Base-by-base conservation (phyloP, 2,797 vertebrate species). In the Lophius americanus region DNA sequence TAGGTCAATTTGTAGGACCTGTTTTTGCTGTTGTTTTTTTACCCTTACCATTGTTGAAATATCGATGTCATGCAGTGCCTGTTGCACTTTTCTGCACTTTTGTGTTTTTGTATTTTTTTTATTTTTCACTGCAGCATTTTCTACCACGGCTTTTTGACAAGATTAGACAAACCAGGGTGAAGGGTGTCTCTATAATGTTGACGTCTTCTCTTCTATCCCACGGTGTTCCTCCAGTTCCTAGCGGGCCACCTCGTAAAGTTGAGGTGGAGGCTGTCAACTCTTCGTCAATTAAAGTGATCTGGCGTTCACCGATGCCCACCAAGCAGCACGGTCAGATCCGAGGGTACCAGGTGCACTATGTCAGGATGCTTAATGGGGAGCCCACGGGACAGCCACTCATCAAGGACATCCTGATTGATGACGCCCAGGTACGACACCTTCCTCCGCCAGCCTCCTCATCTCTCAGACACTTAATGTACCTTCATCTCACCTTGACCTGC, bases 181-280 rank as follows among this genome's bases (percentile, higher is more conserved):
- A 72, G 79, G 72, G 82, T 87, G 95, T 92, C 88, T 90, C 94
- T 95, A 93, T 96, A 95, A 96, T 96, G 88, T 91, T 94, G 92
- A 95, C 92, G 84, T 86, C 94, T 92, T 94, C 91, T 95, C 88
- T 97, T 97, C 94, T 98, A 95, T 98, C 94, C 96, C 91, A 96
- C 97, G 96, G 93, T 98, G 94, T 98, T 96, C 95, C 96, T 97
- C 96, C 97, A 99, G 98, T 99, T 96, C 98, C 98, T 95, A 99
- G 98, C 84, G 98, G 98, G 95, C 98, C 98, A 92, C 98, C 98
- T 98, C 98, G 98, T 90, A 99, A 99, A 98, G 97, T 99, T 91
- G 98, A 99, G 97, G 98, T 98, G 85, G 97, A 99, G 95, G 96
- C 98, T 96, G 94, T 99, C 96, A 99, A 99, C 96, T 98, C 98